Percentiles rank a stretch among this genome's conserved stretches.
Evolutionary conservation across 2,797 vertebrate genomes (phyloP).

Genomic region (Amazona ochrocephala): DNA sequence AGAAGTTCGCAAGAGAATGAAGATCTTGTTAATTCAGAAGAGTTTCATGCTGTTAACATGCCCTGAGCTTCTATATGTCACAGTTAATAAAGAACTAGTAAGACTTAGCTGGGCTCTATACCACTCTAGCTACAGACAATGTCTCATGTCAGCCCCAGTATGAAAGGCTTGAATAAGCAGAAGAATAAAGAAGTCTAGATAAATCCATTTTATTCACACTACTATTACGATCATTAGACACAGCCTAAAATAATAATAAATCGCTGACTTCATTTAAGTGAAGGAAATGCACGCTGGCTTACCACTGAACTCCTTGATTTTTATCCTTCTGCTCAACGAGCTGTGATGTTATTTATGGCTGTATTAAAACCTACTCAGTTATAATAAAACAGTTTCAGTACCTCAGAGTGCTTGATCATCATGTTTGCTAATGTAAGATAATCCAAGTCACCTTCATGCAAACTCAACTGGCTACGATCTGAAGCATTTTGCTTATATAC

Average conservation of each 20-base stretch:
- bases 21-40: slow-evolving; percentile 58
- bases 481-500: slow-evolving; percentile 22
- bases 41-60: slow-evolving; percentile 41
- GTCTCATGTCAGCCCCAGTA: slow-evolving; percentile 31
- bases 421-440: slow-evolving; percentile 47
- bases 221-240: slow-evolving; percentile 46
- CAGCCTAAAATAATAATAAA: slow-evolving; percentile 65
- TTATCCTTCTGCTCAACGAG: slow-evolving; percentile 53
- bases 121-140: slow-evolving; percentile 19
- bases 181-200: slow-evolving; percentile 35
- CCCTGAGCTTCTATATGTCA: slow-evolving; percentile 51
- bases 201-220: slow-evolving; percentile 47
- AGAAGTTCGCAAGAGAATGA: slow-evolving; percentile 38
- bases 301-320: slow-evolving; percentile 29
- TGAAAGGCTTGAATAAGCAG: slow-evolving; percentile 47
- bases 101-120: slow-evolving; percentile 34
- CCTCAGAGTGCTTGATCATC: slow-evolving; percentile 45
- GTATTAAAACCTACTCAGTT: slow-evolving; percentile 47
- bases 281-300: slow-evolving; percentile 51
- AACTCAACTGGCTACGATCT: not conserved
- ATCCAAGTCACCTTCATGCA: slow-evolving; percentile 77
- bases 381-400: slow-evolving; percentile 56
- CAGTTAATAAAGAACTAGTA: slow-evolving; percentile 56
- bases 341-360: slow-evolving; percentile 65
- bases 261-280: slow-evolving; percentile 26